Percentiles rank a stretch among this genome's conserved stretches.
Conservation (phyloP, 2,113 vertebrate genomes). For the Pongo abelii region DNA sequence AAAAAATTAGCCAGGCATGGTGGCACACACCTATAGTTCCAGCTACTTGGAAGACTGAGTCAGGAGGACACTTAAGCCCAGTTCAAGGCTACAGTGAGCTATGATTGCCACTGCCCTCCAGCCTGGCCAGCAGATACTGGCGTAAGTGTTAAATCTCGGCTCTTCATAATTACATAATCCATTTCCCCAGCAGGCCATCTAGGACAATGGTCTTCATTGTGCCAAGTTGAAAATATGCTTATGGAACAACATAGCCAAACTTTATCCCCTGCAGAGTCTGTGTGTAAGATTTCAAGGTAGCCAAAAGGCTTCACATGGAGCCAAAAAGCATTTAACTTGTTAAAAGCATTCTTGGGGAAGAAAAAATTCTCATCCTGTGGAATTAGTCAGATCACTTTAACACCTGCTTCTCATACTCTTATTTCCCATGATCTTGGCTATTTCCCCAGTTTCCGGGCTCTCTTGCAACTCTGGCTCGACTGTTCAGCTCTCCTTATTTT, state of each 20-base stretch:
- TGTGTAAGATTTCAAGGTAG: not conserved
- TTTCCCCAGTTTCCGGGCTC: not conserved
- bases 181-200: not conserved
- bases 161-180: not conserved
- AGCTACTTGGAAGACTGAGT: too few species aligned
- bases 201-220: not conserved
- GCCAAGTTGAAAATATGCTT: not conserved
- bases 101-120: too few species aligned
- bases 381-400: slow-evolving; percentile 35
- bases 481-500: not conserved
- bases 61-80: too few species aligned
- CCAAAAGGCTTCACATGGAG: not conserved
- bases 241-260: not conserved
- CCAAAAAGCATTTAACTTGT: not conserved
- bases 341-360: not conserved
- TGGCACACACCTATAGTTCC: too few species aligned
- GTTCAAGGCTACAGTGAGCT: too few species aligned
- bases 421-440: not conserved
- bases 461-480: not conserved
- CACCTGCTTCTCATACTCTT: slow-evolving; percentile 33
- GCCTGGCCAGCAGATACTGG: too few species aligned
- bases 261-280: not conserved
- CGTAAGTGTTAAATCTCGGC: not conserved
- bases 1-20: too few species aligned
- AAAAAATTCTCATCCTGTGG: not conserved